Evolutionary conservation across 2,797 vertebrate species (phyloP).

Genomic region (Orestias chungarensis): DNA sequence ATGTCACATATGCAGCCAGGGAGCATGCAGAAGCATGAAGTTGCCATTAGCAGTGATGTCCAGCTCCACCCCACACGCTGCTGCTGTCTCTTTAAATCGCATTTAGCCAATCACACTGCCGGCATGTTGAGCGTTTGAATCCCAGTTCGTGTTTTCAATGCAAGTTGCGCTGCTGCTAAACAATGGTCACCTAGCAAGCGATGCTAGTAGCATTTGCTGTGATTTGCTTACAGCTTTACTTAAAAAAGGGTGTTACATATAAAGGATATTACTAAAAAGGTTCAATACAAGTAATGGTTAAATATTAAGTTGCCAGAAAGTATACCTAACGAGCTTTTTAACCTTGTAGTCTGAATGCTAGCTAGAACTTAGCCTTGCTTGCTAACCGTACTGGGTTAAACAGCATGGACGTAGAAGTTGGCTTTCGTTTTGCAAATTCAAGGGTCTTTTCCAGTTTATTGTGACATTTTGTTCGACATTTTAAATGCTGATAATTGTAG

Average conservation of each 20-base stretch:
- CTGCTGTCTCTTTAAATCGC: neutral
- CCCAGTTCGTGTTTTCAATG: neutral
- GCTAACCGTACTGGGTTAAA: constrained; percentile 21
- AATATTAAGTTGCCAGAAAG: fast-evolving
- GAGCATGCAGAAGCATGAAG: constrained; percentile 12
- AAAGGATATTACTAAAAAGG: neutral
- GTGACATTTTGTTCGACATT: too few relatives aligned
- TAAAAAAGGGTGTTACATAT: neutral
- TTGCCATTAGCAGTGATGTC: neutral
- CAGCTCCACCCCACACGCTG: neutral
- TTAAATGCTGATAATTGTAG: neutral
- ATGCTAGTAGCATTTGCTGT: constrained; percentile 46
- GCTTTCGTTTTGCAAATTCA: neutral
- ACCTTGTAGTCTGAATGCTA: neutral
- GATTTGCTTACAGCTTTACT: constrained; percentile 15
- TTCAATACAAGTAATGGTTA: neutral
- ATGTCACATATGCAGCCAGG: neutral
- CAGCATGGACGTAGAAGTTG: constrained; percentile 30
- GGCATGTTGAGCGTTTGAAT: neutral
- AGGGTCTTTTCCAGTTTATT: neutral
- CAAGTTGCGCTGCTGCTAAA: constrained; percentile 34
- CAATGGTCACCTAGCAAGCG: constrained; percentile 47
- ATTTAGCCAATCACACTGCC: neutral
- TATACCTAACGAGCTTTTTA: neutral
- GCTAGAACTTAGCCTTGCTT: constrained; percentile 1